Evolutionary conservation across 2,113 vertebrate genomes (phyloP), one percentile per base, ranked within the genome.

Genomic region (Rostratula benghalensis): DNA sequence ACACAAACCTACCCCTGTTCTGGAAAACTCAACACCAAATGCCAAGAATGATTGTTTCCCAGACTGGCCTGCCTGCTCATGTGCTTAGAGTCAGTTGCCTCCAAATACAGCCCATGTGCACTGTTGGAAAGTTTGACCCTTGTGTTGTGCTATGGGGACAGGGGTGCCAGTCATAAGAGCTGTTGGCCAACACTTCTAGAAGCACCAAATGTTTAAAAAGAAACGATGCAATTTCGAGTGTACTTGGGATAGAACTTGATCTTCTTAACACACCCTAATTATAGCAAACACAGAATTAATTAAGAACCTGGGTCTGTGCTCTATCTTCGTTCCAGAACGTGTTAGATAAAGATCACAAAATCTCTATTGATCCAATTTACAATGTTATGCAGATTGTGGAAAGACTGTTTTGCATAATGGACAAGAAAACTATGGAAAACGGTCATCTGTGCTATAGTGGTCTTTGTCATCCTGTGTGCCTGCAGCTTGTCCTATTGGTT

Each of bases 371-470:
- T 43, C 24, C 15, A 22, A 6, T 10, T 70, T 17, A 53, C 9
- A 37, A 20, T 9, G 24, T 39, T 48, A 67, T 14, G 17, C 37
- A 83, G 37, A 21, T 14, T 56, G 28, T 3, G 4, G 53, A 57
- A 76, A 69, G 11, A 23, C 10, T 57, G 39, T 41, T 79, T 83
- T 74, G 19, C 35, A 24, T 11, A 25, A 65, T 2, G 28, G 57
- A n/a, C 54, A 92, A 50, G 8, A 46, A 54, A 54, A 31, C 9
- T 39, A 30, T 10, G 23, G 31, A 65, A 61, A 83, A 61, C 9
- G 28, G 39, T 33, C 6, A 19, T 23, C 70, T 1, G 0, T 41
- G 14, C 35, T 41, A 1, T 0, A 30, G 21, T 3, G 31, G 8
- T 35, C 21, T 48, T 39, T 64, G 28, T 75, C 48, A 50, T 3